Percentiles rank a stretch among this genome's conserved stretches.
These are phyloP conservation scores for Drosophila ficusphila DNA, from an alignment of 1,140 invertebrate genomes.

Conservation along the genomic window DNA sequence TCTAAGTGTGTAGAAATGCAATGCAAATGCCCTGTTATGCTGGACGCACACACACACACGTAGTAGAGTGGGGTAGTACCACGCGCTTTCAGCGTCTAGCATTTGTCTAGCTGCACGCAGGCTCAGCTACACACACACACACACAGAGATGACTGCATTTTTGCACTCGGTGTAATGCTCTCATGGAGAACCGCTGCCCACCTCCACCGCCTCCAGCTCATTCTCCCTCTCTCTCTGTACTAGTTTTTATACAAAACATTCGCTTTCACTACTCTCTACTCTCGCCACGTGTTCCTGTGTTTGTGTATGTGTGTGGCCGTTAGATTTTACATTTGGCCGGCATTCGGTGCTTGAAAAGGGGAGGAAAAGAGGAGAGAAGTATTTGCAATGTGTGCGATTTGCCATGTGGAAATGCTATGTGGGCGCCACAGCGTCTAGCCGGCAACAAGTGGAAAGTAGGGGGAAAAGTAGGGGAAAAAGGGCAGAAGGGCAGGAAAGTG, in stretches of 20 bases:
- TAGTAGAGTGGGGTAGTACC: neutral
- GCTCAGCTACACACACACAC: slow-evolving; percentile 1
- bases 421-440: slow-evolving; percentile 39
- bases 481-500: neutral
- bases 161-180: slow-evolving; percentile 56
- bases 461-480: neutral
- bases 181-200: no score
- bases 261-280: slow-evolving; percentile 53
- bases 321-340: slow-evolving; percentile 81
- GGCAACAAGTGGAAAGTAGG: slow-evolving; percentile 66
- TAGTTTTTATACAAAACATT: slow-evolving; percentile 81
- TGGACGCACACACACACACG: slow-evolving; percentile 15
- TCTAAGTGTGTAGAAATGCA: slow-evolving; percentile 1
- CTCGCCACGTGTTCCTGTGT: slow-evolving; percentile 8
- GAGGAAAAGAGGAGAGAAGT: neutral
- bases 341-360: slow-evolving; percentile 35
- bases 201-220: slow-evolving; percentile 32
- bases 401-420: slow-evolving; percentile 38
- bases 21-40: slow-evolving; percentile 22
- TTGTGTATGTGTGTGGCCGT: slow-evolving; percentile 46
- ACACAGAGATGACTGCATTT: slow-evolving; percentile 18
- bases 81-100: slow-evolving; percentile 51
- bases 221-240: slow-evolving; percentile 32
- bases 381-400: slow-evolving; percentile 13
- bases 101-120: slow-evolving; percentile 64